A percentile compares a stretch with the other conserved stretches of the same genome.
These are phyloP conservation scores for Bombus consobrinus DNA, from an alignment of 1,140 invertebrate genomes.

Conservation along the genomic window DNA sequence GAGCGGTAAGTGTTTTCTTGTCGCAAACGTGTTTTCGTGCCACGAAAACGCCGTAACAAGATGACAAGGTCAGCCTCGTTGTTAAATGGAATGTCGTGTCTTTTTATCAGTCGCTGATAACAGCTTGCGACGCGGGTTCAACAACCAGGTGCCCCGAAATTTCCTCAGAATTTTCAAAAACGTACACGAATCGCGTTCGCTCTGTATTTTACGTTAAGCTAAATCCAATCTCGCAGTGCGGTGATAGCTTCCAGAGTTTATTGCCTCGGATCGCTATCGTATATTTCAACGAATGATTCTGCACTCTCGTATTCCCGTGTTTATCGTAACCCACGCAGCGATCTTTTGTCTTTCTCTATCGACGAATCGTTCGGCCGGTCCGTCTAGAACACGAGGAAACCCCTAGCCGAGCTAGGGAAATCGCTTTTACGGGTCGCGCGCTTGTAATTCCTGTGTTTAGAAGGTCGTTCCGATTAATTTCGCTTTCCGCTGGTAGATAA, in stretches of 20 bases:
- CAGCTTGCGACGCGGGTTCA: not conserved
- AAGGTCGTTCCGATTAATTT: conserved; percentile 54
- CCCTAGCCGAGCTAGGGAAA: not conserved
- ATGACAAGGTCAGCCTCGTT: not conserved
- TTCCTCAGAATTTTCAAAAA: not conserved
- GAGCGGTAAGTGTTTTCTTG: not conserved
- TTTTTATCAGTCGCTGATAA: conserved; percentile 29
- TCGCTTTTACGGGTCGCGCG: not conserved
- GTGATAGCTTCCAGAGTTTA: not conserved
- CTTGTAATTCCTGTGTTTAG: conserved; percentile 14
- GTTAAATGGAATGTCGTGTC: conserved; percentile 20
- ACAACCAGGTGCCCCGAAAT: not conserved
- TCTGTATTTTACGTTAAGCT: not conserved
- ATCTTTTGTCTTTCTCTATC: not conserved
- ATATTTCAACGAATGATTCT: not conserved
- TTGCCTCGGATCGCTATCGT: not conserved
- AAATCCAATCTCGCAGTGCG: not conserved
- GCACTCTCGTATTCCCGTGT: not conserved
- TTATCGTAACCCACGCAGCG: not conserved
- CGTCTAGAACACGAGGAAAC: too few relatives aligned
- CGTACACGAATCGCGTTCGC: not conserved
- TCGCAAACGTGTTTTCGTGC: not conserved
- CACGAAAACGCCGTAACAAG: not conserved
- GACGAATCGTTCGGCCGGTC: too few relatives aligned
- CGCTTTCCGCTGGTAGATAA: not conserved